phyloP scores from a whole-genome alignment of 2,888 invertebrate genomes.

The Zhengitettix transpicula region DNA sequence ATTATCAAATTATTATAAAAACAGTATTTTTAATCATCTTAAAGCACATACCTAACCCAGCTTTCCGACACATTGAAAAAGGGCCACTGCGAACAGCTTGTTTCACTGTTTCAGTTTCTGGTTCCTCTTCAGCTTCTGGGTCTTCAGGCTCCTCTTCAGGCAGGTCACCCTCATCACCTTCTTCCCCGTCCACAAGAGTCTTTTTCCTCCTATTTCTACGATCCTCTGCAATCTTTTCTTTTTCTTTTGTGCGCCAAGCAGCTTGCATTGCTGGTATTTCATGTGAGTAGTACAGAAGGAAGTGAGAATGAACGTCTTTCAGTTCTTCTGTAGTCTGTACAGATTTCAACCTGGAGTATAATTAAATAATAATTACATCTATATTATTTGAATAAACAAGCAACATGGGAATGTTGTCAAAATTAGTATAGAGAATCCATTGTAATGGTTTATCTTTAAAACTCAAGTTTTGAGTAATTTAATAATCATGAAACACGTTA shows the following conservation, averaged over 20 bases:
- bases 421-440: no score
- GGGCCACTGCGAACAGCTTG: constrained; percentile 77
- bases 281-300: constrained; percentile 78
- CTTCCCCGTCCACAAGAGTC: constrained; percentile 20
- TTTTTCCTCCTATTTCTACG: constrained; percentile 23
- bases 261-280: constrained; percentile 74
- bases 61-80: constrained; percentile 72
- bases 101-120: constrained; percentile 45
- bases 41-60: constrained; percentile 47
- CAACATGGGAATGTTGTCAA: no score
- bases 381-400: no score
- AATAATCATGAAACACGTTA: no score
- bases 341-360: constrained; percentile 35
- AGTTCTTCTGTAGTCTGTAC: constrained; percentile 81
- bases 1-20: no score
- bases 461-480: no score
- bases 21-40: no score
- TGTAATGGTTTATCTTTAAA: no score
- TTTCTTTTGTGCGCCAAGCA: constrained; percentile 46
- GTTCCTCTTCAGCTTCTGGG: constrained; percentile 29
- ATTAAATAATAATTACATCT: no score
- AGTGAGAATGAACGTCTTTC: constrained; percentile 84
- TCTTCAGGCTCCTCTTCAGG: constrained; percentile 41
- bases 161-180: constrained; percentile 24
- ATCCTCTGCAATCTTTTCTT: constrained; percentile 40